Percentiles rank a stretch among this genome's conserved stretches.
These are phyloP conservation scores for Platypus cylindrus DNA, from an alignment of 2,888 invertebrate genomes.

Conservation along the genomic window DNA sequence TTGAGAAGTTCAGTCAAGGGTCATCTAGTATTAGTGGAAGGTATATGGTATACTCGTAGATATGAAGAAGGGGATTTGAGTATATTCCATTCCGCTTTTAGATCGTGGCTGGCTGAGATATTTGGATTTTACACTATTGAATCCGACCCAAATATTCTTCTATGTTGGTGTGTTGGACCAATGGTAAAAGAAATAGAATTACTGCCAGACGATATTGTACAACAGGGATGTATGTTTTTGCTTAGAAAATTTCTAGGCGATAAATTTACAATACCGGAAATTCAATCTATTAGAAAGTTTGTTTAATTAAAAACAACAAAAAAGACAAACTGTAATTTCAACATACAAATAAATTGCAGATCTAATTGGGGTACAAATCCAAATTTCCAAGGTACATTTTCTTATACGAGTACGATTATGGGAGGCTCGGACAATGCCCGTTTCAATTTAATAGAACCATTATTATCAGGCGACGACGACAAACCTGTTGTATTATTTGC, in stretches of 20 bases:
- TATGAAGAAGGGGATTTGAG: too few relatives aligned
- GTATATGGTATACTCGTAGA: too few relatives aligned
- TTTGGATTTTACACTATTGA: constrained; percentile 55
- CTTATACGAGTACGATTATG: constrained; percentile 42
- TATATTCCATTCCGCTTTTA: too few relatives aligned
- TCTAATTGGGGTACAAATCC: constrained; percentile 52
- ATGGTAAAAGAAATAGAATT: constrained; percentile 49
- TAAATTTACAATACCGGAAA: constrained; percentile 38
- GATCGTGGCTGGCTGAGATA: constrained; percentile 50
- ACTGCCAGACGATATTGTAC: constrained; percentile 41
- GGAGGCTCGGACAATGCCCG: constrained; percentile 26
- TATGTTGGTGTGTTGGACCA: constrained; percentile 58
- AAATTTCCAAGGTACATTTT: constrained; percentile 59
- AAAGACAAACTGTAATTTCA: not conserved
- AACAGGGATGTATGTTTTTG: constrained; percentile 38
- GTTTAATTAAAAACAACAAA: too few relatives aligned
- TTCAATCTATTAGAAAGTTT: constrained; percentile 30
- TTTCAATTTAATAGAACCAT: constrained; percentile 43
- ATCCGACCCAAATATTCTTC: constrained; percentile 48
- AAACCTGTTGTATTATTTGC: constrained; percentile 45
- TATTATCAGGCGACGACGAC: constrained; percentile 35
- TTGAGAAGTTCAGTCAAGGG: constrained; percentile 24
- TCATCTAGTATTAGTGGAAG: constrained; percentile 15
- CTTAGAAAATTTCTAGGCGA: constrained; percentile 42
- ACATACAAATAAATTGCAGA: not conserved